Evolutionary conservation across 2,797 vertebrate genomes (phyloP), one percentile per base, ranked within the genome.

Genomic region (Ptychadena robeensis): DNA sequence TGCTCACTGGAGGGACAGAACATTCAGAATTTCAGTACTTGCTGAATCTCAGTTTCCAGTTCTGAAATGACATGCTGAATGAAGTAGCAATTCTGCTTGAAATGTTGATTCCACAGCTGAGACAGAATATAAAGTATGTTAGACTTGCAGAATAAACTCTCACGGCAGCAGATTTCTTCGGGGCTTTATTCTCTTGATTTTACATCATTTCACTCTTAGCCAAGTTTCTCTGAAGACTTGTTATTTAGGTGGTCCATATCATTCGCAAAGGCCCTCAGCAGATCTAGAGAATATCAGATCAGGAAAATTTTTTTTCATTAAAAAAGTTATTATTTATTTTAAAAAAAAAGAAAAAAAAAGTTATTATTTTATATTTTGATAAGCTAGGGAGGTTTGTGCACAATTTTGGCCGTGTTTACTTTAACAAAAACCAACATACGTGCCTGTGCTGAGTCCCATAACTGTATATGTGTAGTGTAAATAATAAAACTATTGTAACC

Each of bases 21-120:
- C 74, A 77, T 77, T 75, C 35, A 64, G 59, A 75, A 35, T 40
- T 61, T 61, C 61, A 75, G 59, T 64, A 64, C 73, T 38, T 64
- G 65, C 28, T 25, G 27, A 77, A n/a, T 67, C 37, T 77, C 28
- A 48, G 27, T 77, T 38, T 53, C 44, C 74, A 38, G 32, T 28
- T 25, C 25, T 35, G 59, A 73, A 73, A 53, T 81, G 70, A 73
- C 79, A 73, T 48, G 35, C 38, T 73, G 28, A 44, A 57, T 81
- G 61, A 73, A 73, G 79, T 27, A 35, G 70, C 79, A 81, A 53
- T 73, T 81, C 61, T 32, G 9, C 79, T 57, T 81, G 31, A 73
- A 81, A 81, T 81, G 59, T 57, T 73, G 61, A 81, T 81, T 67
- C 61, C 38, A 48, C 40, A 73, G 64, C 79, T 48, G 63, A 73